A percentile compares a stretch with the other conserved stretches of the same genome.
Evolutionary conservation across 2,797 vertebrate species (phyloP).

Genomic region (Picus viridis): DNA sequence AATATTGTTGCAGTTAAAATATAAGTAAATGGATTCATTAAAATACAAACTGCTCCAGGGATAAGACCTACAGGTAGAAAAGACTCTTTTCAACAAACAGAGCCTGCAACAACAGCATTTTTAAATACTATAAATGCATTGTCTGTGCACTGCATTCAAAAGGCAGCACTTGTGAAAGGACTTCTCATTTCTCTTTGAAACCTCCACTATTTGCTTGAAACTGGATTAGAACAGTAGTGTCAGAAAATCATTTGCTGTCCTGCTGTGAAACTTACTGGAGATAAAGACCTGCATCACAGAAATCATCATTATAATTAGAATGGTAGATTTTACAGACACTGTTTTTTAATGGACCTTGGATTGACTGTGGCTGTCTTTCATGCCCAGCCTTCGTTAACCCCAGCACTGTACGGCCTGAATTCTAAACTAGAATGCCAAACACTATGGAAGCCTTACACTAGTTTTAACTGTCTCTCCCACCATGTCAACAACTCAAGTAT

Average conservation of each 20-base stretch:
- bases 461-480: background rate
- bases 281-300: background rate
- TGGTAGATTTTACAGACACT: background rate
- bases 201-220: background rate
- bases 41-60: background rate
- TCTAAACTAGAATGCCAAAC: background rate
- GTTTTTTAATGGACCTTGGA: background rate
- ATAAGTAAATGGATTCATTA: slow-evolving; percentile 20
- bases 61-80: background rate
- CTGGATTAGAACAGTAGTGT: background rate
- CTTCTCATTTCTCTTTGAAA: background rate
- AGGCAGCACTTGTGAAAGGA: background rate
- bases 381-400: background rate
- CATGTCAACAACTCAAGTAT: background rate
- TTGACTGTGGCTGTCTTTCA: background rate
- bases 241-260: background rate
- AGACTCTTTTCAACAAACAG: slow-evolving; percentile 6
- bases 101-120: background rate
- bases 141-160: background rate
- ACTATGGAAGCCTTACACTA: background rate
- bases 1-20: slow-evolving; percentile 26
- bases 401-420: background rate
- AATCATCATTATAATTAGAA: background rate
- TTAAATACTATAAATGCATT: background rate
- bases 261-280: background rate